Evolutionary conservation across 2,888 invertebrate genomes (phyloP).

Genomic region (Cacoxenus indagator): DNA sequence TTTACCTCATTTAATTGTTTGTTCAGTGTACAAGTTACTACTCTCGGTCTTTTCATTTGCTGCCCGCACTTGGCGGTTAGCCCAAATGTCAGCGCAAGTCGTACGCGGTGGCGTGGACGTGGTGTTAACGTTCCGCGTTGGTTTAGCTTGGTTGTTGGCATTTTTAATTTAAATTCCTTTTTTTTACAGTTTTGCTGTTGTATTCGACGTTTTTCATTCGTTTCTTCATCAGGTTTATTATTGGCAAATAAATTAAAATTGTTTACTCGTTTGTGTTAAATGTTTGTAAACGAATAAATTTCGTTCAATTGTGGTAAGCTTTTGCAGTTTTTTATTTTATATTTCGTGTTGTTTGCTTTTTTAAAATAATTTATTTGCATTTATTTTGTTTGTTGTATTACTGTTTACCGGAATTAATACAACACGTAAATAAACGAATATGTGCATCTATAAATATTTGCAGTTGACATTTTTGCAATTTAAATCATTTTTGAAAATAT

Average conservation of each 20-base stretch:
- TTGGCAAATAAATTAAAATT: slow-evolving; percentile 61
- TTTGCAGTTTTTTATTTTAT: not conserved
- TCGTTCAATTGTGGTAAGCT: not conserved
- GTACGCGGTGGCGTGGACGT: not conserved
- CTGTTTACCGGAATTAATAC: not conserved
- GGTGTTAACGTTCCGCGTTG: not conserved
- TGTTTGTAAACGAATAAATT: not conserved
- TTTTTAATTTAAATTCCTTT: not conserved
- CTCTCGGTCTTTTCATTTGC: not conserved
- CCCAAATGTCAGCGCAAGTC: not conserved
- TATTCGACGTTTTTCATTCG: not conserved
- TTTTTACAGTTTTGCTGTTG: not conserved
- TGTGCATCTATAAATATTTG: not conserved
- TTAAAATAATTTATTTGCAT: too few relatives aligned
- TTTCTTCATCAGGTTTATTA: slow-evolving; percentile 44
- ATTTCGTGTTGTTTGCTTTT: not conserved
- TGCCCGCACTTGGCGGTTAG: not conserved
- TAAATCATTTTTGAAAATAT: not conserved
- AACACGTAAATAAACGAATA: not conserved
- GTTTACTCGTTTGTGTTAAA: slow-evolving; percentile 42
- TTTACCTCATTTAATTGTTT: slow-evolving; percentile 10
- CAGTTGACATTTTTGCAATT: not conserved
- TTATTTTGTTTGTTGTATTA: not conserved
- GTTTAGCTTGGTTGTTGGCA: not conserved
- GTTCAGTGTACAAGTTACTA: not conserved